Percentiles rank a stretch among this genome's conserved stretches.
phyloP scores from a whole-genome alignment of 2,888 invertebrate species.

The Antitype chi region DNA sequence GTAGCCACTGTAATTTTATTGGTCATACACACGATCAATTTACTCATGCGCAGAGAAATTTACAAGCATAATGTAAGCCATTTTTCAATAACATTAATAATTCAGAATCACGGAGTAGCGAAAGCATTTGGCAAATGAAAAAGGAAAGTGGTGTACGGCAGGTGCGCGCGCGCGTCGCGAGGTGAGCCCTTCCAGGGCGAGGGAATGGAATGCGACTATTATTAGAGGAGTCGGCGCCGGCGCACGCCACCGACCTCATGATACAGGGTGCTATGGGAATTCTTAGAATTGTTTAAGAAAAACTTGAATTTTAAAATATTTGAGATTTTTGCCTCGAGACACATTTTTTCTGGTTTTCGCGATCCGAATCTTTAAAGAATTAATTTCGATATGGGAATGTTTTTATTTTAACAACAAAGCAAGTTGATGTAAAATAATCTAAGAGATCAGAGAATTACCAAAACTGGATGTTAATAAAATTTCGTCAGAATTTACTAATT shows the following conservation, averaged over 20 bases:
- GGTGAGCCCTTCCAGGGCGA: slow-evolving; percentile 77
- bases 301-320: slow-evolving; percentile 25
- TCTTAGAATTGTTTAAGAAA: slow-evolving; percentile 47
- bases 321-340: slow-evolving; percentile 25
- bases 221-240: slow-evolving; percentile 87
- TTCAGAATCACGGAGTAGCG: slow-evolving; percentile 68
- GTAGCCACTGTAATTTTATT: slow-evolving; percentile 30
- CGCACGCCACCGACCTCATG: slow-evolving; percentile 78
- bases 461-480: neutral
- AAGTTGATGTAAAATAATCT: neutral
- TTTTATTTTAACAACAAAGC: slow-evolving; percentile 1
- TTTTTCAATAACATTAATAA: slow-evolving; percentile 63
- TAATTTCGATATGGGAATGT: neutral
- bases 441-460: neutral
- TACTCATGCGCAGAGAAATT: slow-evolving; percentile 34
- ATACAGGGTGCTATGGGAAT: slow-evolving; percentile 74
- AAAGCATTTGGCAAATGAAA: slow-evolving; percentile 83
- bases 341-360: slow-evolving; percentile 15
- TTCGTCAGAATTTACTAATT: neutral
- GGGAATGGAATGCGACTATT: slow-evolving; percentile 87
- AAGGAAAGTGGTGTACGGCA: slow-evolving; percentile 85
- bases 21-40: slow-evolving; percentile 44
- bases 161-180: slow-evolving; percentile 78
- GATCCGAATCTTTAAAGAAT: slow-evolving; percentile 5
- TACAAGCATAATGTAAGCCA: slow-evolving; percentile 37